Base-by-base conservation (phyloP, 2,113 vertebrate species). In the Lipotes vexillifer region DNA sequence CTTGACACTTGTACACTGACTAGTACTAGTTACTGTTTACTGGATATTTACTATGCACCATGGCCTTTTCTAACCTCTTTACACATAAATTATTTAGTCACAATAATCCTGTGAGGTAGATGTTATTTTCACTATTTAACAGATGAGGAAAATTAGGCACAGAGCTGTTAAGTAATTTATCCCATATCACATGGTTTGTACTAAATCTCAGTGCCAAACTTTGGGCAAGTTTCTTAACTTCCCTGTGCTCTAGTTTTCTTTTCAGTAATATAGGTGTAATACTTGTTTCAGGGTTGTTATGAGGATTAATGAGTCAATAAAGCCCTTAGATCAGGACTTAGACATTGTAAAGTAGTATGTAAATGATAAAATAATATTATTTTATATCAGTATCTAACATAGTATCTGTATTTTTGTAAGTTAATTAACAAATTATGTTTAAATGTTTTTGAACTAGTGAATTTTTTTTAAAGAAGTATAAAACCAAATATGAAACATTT, bases 41-140 rank as follows among this genome's bases (percentile, higher is more conserved):
- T 90, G 57, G 80, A 63, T 97, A 74, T 97, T 92, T 94, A 52
- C 44, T 74, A 2, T 80, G n/a, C 2, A 46, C 10, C 31, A 68
- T 49, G 69, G 68, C 44, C 29, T 74, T 49, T 90, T 93, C 74
- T 96, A 71, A 97, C 52, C 33, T 89, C 15, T 89, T 81, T 89
- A 61, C 33, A 74, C 8, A 21, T 96, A 77, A 69, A 21, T 83
- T 75, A 55, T 71, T 95, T 85, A 93, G 66, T 90, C n/a, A 80
- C 68, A 78, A 7, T 65, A 96, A 65, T 77, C 55, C 68, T 68
- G 5, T 36, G 21, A 49, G 36, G 31, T 36, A 59, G 57, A 71
- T 94, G 33, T n/a, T 91, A 1, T 91, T 86, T 85, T 61, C 29
- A 81, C 27, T 83, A 25, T 96, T 44, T 88, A 91, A 68, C 65